A percentile compares a stretch with the other conserved stretches of the same genome.
phyloP scores from a whole-genome alignment of 2,113 vertebrate genomes.

The Nycticebus coucang region DNA sequence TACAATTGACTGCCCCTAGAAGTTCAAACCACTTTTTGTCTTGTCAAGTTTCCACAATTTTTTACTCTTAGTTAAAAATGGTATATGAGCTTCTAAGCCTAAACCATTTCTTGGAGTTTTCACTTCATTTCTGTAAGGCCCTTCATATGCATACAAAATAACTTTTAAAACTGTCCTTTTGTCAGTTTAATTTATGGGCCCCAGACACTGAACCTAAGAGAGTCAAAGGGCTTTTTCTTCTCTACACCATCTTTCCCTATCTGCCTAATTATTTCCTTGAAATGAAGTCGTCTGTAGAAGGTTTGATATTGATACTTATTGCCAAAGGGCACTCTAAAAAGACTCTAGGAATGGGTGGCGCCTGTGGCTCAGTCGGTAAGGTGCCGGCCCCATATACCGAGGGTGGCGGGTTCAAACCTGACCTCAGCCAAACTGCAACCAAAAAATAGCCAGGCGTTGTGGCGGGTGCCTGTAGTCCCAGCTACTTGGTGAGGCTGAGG shows the following conservation, averaged over 20 bases:
- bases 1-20: background rate
- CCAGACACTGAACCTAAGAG: background rate
- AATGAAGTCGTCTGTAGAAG: background rate
- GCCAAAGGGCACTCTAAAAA: conserved; percentile 14
- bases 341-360: too few relatives aligned
- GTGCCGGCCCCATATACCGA: too few relatives aligned
- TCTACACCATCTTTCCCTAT: background rate
- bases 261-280: background rate
- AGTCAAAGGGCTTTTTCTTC: background rate
- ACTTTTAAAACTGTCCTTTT: background rate
- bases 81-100: background rate
- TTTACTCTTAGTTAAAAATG: conserved; percentile 10
- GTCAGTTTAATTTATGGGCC: background rate
- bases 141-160: background rate
- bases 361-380: too few relatives aligned
- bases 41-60: background rate
- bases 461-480: too few relatives aligned
- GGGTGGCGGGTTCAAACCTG: too few relatives aligned
- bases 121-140: background rate
- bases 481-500: too few relatives aligned
- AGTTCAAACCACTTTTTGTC: background rate
- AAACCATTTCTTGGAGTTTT: background rate
- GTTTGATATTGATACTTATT: conserved; percentile 15
- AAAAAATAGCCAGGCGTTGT: too few relatives aligned
- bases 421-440: too few relatives aligned